Evolutionary conservation across 2,113 vertebrate genomes (phyloP).

Genomic region (Oncorhynchus gorbuscha): DNA sequence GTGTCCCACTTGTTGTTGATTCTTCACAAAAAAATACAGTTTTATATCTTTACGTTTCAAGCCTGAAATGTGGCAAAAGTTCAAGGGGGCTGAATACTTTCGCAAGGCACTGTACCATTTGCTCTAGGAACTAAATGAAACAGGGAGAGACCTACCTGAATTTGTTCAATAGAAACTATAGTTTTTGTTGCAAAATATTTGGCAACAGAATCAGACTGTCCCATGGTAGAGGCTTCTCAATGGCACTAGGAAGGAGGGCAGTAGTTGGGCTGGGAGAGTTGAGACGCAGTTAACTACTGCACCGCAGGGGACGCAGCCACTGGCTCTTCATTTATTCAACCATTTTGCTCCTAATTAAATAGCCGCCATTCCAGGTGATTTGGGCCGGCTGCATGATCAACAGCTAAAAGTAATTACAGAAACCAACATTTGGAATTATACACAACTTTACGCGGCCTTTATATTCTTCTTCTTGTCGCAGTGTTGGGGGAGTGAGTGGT

Average conservation of each 20-base stretch:
- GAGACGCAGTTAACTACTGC: conserved; percentile 20
- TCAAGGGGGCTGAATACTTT: no score
- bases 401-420: conserved; percentile 67
- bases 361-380: conserved; percentile 44
- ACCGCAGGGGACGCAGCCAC: conserved; percentile 14
- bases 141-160: no score
- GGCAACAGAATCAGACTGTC: not conserved
- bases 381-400: conserved; percentile 56
- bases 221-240: not conserved
- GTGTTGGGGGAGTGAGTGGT: not conserved
- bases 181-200: no score
- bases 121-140: no score
- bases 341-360: conserved; percentile 52
- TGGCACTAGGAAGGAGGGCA: not conserved
- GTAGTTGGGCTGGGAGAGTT: conserved; percentile 14
- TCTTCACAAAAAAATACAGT: no score
- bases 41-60: no score
- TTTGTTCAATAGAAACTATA: no score
- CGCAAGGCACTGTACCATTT: no score
- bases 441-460: conserved; percentile 58
- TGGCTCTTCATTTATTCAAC: conserved; percentile 55
- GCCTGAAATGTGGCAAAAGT: no score
- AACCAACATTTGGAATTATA: conserved; percentile 62
- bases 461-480: not conserved
- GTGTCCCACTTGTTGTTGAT: no score